phyloP scores from a whole-genome alignment of 1,140 invertebrate species.

The Heliothis subflexa region DNA sequence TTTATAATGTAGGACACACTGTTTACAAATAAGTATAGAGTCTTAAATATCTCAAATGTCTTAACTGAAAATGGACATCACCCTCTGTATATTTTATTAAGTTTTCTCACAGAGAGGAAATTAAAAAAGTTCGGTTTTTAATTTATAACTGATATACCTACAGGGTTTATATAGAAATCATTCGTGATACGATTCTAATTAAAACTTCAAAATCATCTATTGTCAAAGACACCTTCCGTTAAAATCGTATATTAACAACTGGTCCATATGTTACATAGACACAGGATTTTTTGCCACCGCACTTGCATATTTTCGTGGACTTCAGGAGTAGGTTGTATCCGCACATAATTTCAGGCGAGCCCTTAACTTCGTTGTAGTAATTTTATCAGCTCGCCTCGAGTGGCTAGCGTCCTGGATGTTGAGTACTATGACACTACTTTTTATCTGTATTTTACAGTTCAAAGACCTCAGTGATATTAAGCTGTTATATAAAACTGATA shows the following conservation, averaged over 20 bases:
- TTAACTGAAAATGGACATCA: conserved; percentile 31
- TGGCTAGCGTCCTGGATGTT: conserved; percentile 7
- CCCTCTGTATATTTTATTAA: conserved; percentile 15
- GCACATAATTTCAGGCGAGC: conserved; percentile 55
- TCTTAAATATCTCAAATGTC: not conserved
- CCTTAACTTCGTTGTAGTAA: conserved; percentile 63
- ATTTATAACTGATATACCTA: conserved; percentile 23
- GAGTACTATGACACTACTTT: not conserved
- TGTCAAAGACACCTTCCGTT: not conserved
- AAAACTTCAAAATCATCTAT: conserved; percentile 35
- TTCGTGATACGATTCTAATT: conserved; percentile 39
- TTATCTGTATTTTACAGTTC: conserved; percentile 2
- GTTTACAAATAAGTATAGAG: not conserved
- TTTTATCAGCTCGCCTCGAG: conserved; percentile 54
- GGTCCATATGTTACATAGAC: not conserved
- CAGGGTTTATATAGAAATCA: conserved; percentile 21
- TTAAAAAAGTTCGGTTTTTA: conserved; percentile 40
- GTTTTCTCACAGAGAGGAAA: conserved; percentile 26
- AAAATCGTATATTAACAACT: not conserved
- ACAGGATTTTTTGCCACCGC: not conserved
- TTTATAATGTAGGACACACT: not conserved
- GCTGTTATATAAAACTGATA: not conserved
- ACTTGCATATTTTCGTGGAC: conserved; percentile 11
- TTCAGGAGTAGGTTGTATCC: conserved; percentile 30
- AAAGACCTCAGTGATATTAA: not conserved